Conservation (phyloP, 2,797 vertebrate genomes). For the Otus scops region DNA sequence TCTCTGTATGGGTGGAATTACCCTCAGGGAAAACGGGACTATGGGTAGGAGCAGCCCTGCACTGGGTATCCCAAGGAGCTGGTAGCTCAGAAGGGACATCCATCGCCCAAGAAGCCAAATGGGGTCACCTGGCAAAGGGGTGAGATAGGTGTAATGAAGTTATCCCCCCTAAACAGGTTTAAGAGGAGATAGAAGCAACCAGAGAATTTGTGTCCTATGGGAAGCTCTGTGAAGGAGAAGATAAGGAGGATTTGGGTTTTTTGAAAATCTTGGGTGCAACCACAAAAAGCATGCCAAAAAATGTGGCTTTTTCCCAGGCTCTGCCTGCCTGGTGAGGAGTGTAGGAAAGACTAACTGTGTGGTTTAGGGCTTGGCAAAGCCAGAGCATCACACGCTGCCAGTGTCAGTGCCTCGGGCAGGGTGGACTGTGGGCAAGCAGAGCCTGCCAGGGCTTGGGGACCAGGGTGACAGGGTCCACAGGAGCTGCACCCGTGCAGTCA, state of each 20-base stretch:
- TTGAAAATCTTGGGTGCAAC: neutral
- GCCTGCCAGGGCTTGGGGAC: neutral
- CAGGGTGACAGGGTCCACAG: neutral
- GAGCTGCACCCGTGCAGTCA: neutral
- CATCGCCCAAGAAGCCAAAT: neutral
- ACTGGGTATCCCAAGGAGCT: neutral
- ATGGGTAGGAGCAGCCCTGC: neutral
- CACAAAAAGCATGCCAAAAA: neutral
- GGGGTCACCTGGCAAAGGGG: neutral
- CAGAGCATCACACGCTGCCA: rapidly evolving
- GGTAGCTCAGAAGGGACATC: neutral
- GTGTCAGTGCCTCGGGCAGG: neutral
- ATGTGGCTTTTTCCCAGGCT: neutral
- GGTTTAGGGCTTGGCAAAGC: neutral
- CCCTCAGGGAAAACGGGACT: neutral
- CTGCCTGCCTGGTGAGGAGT: neutral
- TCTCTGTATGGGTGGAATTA: neutral
- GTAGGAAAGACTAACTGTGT: neutral
- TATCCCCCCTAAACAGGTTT: neutral
- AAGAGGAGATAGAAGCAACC: neutral
- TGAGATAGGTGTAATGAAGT: neutral
- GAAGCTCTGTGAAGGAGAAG: neutral
- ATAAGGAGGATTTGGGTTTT: neutral
- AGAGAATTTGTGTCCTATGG: neutral
- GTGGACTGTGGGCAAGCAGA: neutral